These are phyloP conservation scores for Cephalopholis sonnerati DNA, from an alignment of 2,113 vertebrate genomes.

Conservation along the genomic window DNA sequence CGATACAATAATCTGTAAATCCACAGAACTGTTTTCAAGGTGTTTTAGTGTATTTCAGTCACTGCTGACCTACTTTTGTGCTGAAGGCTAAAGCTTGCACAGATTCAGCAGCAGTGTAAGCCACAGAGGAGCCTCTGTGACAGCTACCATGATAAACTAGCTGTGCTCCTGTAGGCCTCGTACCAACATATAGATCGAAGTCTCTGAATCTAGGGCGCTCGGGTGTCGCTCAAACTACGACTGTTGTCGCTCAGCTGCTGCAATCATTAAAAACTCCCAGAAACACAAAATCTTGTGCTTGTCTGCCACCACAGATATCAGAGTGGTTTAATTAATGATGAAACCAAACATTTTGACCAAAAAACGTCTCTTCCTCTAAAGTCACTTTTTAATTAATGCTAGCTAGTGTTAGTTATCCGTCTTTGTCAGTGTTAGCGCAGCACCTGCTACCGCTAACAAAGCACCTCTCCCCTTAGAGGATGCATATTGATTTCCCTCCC, in stretches of 20 bases:
- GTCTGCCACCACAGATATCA: background rate
- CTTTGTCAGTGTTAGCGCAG: slow-evolving; percentile 55
- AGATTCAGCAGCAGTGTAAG: slow-evolving; percentile 12
- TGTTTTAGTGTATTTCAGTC: slow-evolving; percentile 17
- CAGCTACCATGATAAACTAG: slow-evolving; percentile 58
- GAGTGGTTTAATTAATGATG: slow-evolving; percentile 29
- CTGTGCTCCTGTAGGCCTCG: slow-evolving; percentile 20
- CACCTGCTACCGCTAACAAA: slow-evolving; percentile 23
- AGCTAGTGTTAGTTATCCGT: slow-evolving; percentile 19
- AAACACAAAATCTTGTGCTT: background rate
- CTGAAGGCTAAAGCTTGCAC: slow-evolving; percentile 14
- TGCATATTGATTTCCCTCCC: slow-evolving; percentile 59
- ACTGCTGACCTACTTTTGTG: slow-evolving; percentile 48
- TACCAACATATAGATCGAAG: slow-evolving; percentile 36
- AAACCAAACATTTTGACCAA: slow-evolving; percentile 8
- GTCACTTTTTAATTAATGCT: background rate
- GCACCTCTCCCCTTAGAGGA: slow-evolving; percentile 23
- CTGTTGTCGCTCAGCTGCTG: slow-evolving; percentile 8
- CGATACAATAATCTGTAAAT: background rate
- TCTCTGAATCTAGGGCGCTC: slow-evolving; percentile 36
- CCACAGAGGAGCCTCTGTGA: slow-evolving; percentile 41
- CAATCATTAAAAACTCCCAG: background rate
- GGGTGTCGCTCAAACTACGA: slow-evolving; percentile 4
- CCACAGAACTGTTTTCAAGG: background rate
- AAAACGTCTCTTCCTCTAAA: slow-evolving; percentile 1